Base-by-base conservation (phyloP, 1,140 invertebrate genomes). In the Oreohelix idahoensis region DNA sequence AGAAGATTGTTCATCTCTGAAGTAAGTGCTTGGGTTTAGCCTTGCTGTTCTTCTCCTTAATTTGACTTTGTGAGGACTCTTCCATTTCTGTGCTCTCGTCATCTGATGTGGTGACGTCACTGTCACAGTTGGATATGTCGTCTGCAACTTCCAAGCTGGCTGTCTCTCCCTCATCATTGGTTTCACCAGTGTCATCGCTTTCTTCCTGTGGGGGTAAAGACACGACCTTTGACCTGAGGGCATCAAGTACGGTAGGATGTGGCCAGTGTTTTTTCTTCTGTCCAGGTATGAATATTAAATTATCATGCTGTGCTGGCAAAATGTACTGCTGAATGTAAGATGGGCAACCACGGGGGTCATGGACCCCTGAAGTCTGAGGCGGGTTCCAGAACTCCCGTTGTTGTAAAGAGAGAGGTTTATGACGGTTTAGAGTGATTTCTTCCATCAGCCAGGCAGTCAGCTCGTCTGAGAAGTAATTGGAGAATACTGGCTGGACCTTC, bases 51-150 rank as follows among this genome's bases (percentile, higher is more conserved):
- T 39, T 74, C 20, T 81, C 10, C 53, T 92, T 1, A 89, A 94
- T 1, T 93, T 94, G 79, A 90, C 86, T 10, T 86, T 94, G 0
- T 94, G 89, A 0, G 15, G 90, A 0, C 84, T 87, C 13, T 89
- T 90, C n/a, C 87, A 85, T 84, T 74, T 87, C 23, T 89, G 86
- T 35, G 74, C 91, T 17, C 79, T 86, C 5, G 85, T 79, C 26
- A 86, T 92, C 23, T 74, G 85, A 15, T 85, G 87, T 0, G 85
- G 86, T 0, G 17, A 90, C 4, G 53, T 87, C 0, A 17, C 87
- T 13, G 23, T 90, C 29, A 38, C 90, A n/a, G 29, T 89, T n/a
- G 39, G 84, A 20, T 51, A 91, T 36, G 69, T 88, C 38, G 32
- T 88, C 39, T 84, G 91, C 23, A 89, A 90, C 71, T 49, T 87